Conservation (phyloP, 2,888 invertebrate species). For the Hirtodrosophila duncani region DNA sequence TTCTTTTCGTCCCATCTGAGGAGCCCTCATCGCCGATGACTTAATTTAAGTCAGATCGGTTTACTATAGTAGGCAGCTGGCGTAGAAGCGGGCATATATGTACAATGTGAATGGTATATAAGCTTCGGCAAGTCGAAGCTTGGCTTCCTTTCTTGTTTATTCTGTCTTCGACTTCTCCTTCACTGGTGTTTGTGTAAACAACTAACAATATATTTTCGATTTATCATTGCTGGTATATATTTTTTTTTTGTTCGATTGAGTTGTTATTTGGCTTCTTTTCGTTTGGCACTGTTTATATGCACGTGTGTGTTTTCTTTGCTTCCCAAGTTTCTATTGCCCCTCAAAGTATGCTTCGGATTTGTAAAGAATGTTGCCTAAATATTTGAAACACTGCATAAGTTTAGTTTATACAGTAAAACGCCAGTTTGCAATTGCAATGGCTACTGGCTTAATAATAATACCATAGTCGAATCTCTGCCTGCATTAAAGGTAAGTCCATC, state of each 20-base stretch:
- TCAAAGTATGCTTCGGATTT: constrained; percentile 37
- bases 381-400: constrained; percentile 24
- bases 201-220: constrained; percentile 61
- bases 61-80: too few relatives aligned
- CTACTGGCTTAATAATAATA: too few relatives aligned
- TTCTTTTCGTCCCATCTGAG: too few relatives aligned
- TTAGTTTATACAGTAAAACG: too few relatives aligned
- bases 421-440: too few relatives aligned
- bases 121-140: too few relatives aligned
- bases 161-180: constrained; percentile 27
- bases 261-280: constrained; percentile 33
- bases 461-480: too few relatives aligned
- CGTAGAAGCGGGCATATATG: too few relatives aligned
- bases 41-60: too few relatives aligned
- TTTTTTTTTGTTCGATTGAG: constrained; percentile 43
- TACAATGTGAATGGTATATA: too few relatives aligned
- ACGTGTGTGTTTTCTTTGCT: constrained; percentile 55
- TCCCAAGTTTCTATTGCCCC: constrained; percentile 10
- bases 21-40: too few relatives aligned
- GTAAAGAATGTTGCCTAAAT: constrained; percentile 8
- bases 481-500: too few relatives aligned
- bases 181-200: constrained; percentile 55
- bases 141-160: constrained; percentile 6
- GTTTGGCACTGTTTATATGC: constrained; percentile 39
- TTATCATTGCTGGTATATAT: constrained; percentile 59